Evolutionary conservation across 2,113 vertebrate species (phyloP).

Genomic region (Lagopus leucura): DNA sequence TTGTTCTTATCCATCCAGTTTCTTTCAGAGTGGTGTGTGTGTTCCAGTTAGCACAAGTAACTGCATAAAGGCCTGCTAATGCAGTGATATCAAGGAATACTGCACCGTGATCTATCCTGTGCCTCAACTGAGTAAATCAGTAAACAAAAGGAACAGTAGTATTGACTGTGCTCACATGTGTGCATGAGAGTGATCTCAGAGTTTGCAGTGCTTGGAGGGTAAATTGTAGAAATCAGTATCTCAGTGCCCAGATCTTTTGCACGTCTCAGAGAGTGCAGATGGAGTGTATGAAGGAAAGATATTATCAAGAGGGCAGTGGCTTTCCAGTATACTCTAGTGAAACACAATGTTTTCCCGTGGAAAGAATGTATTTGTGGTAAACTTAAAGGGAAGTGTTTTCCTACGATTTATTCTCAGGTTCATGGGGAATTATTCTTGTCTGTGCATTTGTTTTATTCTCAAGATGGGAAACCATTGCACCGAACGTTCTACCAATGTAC

Average conservation of each 20-base stretch:
- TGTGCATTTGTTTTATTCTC: not conserved
- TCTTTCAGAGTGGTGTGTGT: not conserved
- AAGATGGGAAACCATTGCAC: not conserved
- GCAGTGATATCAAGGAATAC: too few relatives aligned
- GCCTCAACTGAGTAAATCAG: not conserved
- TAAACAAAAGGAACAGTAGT: not conserved
- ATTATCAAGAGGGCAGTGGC: not conserved
- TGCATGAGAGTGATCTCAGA: not conserved
- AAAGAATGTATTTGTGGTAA: not conserved
- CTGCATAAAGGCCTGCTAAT: not conserved
- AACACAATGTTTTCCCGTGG: not conserved
- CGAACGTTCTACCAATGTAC: not conserved
- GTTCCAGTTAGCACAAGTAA: not conserved
- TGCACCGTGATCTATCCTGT: not conserved
- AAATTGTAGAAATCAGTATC: not conserved
- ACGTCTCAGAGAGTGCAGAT: rapidly evolving
- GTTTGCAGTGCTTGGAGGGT: not conserved
- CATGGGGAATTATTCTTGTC: not conserved
- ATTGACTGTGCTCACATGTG: not conserved
- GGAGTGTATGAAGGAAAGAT: not conserved
- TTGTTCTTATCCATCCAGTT: not conserved
- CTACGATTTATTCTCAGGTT: not conserved
- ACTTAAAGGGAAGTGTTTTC: not conserved
- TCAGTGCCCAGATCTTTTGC: rapidly evolving
- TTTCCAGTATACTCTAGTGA: not conserved